These are phyloP conservation scores for Drosophila takahashii DNA, from an alignment of 1,140 invertebrate species.

Conservation along the genomic window DNA sequence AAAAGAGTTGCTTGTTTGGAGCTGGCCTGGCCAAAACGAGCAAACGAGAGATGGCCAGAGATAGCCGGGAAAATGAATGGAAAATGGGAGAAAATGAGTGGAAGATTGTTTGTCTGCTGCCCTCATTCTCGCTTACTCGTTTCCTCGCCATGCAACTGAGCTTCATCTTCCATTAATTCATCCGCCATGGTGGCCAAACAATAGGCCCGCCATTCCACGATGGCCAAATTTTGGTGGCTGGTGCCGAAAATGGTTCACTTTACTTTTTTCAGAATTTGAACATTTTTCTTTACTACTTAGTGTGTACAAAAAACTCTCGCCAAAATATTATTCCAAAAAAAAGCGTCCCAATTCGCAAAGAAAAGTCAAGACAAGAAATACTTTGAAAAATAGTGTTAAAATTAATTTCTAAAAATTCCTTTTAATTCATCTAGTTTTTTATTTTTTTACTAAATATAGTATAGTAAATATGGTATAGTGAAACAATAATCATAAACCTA, in stretches of 20 bases:
- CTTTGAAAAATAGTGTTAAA: no score
- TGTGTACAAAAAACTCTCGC: not conserved
- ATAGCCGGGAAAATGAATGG: constrained; percentile 8
- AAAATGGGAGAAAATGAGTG: not conserved
- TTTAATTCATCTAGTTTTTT: no score
- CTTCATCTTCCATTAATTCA: constrained; percentile 71
- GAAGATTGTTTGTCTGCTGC: constrained; percentile 45
- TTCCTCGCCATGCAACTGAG: constrained; percentile 6
- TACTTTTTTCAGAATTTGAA: not conserved
- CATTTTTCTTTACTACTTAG: not conserved
- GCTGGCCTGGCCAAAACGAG: constrained; percentile 4
- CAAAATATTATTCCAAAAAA: no score
- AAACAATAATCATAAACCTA: no score
- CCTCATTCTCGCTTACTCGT: constrained; percentile 44
- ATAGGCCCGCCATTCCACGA: constrained; percentile 49
- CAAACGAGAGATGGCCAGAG: constrained; percentile 4
- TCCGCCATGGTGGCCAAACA: constrained; percentile 62
- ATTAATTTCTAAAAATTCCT: no score
- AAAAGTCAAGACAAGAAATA: not conserved
- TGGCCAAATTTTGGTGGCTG: constrained; percentile 3
- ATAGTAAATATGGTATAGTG: no score
- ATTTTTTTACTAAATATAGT: no score
- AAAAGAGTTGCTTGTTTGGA: constrained; percentile 10
- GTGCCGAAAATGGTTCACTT: constrained; percentile 11
- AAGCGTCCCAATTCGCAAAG: not conserved